phyloP scores from a whole-genome alignment of 2,888 invertebrate genomes.

The Trachelus iudaicus region DNA sequence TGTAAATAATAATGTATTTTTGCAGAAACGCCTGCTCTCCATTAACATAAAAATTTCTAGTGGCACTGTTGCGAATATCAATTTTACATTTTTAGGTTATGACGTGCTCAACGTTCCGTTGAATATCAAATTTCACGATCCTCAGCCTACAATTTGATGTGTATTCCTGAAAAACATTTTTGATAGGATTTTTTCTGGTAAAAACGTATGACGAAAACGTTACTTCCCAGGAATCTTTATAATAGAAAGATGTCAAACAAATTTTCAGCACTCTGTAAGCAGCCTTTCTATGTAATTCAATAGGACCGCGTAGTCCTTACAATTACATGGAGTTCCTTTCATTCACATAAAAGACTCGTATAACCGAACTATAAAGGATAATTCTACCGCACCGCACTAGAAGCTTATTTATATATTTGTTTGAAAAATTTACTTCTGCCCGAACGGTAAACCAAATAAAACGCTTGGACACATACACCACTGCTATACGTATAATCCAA shows the following conservation, averaged over 20 bases:
- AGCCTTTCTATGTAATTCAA: background rate
- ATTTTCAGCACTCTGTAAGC: background rate
- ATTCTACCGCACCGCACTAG: background rate
- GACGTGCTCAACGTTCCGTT: too few relatives aligned
- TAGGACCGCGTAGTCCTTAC: background rate
- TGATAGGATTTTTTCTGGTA: too few relatives aligned
- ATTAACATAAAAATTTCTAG: too few relatives aligned
- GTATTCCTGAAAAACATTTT: too few relatives aligned
- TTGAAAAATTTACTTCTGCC: background rate
- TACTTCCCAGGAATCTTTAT: background rate
- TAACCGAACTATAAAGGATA: background rate
- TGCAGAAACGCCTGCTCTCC: too few relatives aligned
- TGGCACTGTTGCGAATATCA: too few relatives aligned
- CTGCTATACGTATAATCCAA: background rate
- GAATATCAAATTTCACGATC: too few relatives aligned
- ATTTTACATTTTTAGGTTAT: too few relatives aligned
- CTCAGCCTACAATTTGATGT: too few relatives aligned
- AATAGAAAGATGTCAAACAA: background rate
- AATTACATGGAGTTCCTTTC: background rate
- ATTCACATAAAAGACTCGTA: background rate
- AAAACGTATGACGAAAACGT: too few relatives aligned
- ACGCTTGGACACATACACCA: background rate
- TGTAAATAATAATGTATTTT: too few relatives aligned
- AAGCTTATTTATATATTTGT: background rate
- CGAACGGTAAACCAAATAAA: background rate